These are phyloP conservation scores for Dendrolimus pini DNA, from an alignment of 2,888 invertebrate species.

Conservation along the genomic window DNA sequence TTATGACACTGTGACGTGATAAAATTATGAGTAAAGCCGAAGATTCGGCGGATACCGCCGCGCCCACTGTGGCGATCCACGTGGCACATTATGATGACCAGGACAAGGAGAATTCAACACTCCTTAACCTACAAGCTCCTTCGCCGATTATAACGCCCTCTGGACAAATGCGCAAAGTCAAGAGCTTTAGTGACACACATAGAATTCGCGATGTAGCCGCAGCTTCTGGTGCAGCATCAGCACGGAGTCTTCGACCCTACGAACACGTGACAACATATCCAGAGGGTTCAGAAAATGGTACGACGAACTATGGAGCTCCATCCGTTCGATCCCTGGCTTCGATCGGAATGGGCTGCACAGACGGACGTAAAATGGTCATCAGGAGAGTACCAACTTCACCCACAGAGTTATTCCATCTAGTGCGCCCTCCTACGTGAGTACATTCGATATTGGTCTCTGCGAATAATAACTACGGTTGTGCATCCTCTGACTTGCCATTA, in stretches of 20 bases:
- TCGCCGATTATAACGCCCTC: conserved; percentile 58
- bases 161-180: conserved; percentile 71
- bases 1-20: conserved; percentile 70
- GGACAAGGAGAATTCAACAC: conserved; percentile 57
- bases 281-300: conserved; percentile 79
- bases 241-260: conserved; percentile 64
- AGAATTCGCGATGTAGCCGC: conserved; percentile 60
- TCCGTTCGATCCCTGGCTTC: conserved; percentile 88
- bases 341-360: conserved; percentile 92
- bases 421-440: conserved; percentile 89
- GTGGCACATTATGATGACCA: conserved; percentile 57
- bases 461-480: conserved; percentile 23
- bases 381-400: conserved; percentile 90
- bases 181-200: conserved; percentile 71
- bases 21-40: conserved; percentile 62
- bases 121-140: conserved; percentile 50
- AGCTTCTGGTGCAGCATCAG: conserved; percentile 66
- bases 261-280: conserved; percentile 66
- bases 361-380: conserved; percentile 90
- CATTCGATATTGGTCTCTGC: conserved; percentile 23
- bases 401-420: conserved; percentile 89
- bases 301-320: conserved; percentile 79
- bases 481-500: conserved; percentile 61
- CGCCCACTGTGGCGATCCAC: conserved; percentile 63
- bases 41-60: conserved; percentile 57